Conservation (phyloP, 2,888 invertebrate genomes). For the Didymodactylos carnosus region DNA sequence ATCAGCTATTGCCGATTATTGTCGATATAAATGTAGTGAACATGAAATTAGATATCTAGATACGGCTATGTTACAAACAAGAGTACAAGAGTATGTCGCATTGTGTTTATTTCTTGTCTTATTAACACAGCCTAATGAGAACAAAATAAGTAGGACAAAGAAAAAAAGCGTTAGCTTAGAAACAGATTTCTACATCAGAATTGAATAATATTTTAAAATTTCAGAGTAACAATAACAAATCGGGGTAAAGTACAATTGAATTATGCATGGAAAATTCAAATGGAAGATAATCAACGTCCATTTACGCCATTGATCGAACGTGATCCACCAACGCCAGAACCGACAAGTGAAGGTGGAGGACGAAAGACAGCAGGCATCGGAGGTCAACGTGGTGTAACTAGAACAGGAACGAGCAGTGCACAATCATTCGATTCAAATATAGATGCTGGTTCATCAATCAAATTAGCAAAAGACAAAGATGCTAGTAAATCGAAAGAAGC, state of each 20-base stretch:
- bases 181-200: neutral
- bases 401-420: neutral
- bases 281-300: slow-evolving; percentile 26
- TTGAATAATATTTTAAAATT: too few species aligned
- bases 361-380: slow-evolving; percentile 16
- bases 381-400: slow-evolving; percentile 19
- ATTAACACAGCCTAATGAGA: neutral
- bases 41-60: slow-evolving; percentile 29
- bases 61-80: slow-evolving; percentile 33
- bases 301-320: slow-evolving; percentile 26
- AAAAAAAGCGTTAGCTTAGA: neutral
- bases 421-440: neutral
- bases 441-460: neutral
- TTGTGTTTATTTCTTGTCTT: neutral
- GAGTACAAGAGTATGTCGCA: slow-evolving; percentile 29
- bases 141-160: neutral
- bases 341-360: slow-evolving; percentile 2
- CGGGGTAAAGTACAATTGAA: slow-evolving; percentile 27
- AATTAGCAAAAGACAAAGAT: too few species aligned
- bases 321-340: slow-evolving; percentile 23
- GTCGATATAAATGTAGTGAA: slow-evolving; percentile 26
- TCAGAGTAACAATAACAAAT: slow-evolving; percentile 21
- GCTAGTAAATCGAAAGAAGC: too few species aligned
- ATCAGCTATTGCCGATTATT: slow-evolving; percentile 27
- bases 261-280: slow-evolving; percentile 30